A percentile compares a stretch with the other conserved stretches of the same genome.
Evolutionary conservation across 2,113 vertebrate genomes (phyloP).

Genomic region (Hypanus sabinus): DNA sequence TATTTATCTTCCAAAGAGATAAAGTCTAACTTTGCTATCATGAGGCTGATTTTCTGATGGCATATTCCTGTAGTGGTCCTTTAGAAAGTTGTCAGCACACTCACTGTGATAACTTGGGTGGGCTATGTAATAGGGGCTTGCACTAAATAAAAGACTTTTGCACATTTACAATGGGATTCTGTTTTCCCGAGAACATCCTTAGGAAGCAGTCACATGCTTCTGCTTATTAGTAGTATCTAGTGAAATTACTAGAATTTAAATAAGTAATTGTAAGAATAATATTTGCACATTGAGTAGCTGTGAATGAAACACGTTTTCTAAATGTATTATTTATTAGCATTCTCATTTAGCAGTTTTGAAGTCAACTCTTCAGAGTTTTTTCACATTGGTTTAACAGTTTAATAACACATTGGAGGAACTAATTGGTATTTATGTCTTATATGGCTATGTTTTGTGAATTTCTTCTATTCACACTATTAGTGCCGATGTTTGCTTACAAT

Average conservation of each 20-base stretch:
- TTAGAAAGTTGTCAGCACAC: not conserved
- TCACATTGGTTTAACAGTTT: constrained; percentile 35
- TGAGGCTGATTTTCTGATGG: not conserved
- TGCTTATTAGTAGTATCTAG: not conserved
- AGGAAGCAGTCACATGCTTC: constrained; percentile 1
- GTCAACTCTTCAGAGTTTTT: constrained; percentile 24
- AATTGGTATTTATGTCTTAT: constrained; percentile 35
- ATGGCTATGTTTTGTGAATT: constrained; percentile 6
- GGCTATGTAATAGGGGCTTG: not conserved
- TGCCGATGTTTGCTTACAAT: constrained; percentile 26
- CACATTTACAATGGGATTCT: not conserved
- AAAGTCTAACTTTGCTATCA: not conserved
- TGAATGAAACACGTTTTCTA: constrained; percentile 21
- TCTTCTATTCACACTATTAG: constrained; percentile 14
- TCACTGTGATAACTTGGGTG: not conserved
- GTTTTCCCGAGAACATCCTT: not conserved
- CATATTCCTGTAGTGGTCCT: not conserved
- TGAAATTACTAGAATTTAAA: not conserved
- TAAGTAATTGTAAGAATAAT: constrained; percentile 22
- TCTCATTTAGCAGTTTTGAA: constrained; percentile 23
- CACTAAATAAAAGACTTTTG: not conserved
- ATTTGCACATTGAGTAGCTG: constrained; percentile 21
- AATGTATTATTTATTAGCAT: constrained; percentile 27
- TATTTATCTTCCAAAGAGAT: not conserved
- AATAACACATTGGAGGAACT: constrained; percentile 25